Percentiles rank a stretch among this genome's conserved stretches.
These are phyloP conservation scores for Meteorus sp. DNA, from an alignment of 1,140 invertebrate species.

Conservation along the genomic window DNA sequence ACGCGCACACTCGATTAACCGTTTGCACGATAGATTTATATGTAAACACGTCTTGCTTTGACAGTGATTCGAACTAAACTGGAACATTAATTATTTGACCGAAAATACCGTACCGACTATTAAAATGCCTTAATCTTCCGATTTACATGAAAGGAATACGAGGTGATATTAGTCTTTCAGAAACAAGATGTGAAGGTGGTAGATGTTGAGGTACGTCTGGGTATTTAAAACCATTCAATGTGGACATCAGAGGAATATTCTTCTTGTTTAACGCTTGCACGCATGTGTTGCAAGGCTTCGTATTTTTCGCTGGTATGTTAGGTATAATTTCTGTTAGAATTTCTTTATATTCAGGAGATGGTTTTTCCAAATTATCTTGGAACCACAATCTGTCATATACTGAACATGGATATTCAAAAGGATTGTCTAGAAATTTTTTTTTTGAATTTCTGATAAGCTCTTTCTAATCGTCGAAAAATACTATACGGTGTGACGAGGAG, in stretches of 20 bases:
- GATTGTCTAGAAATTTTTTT: slow-evolving; percentile 26
- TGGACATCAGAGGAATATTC: slow-evolving; percentile 1
- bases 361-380: slow-evolving; percentile 31
- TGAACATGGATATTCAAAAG: slow-evolving; percentile 27
- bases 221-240: slow-evolving; percentile 12
- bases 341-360: slow-evolving; percentile 11
- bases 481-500: slow-evolving; percentile 8
- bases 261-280: neutral
- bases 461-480: neutral
- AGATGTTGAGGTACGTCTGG: slow-evolving; percentile 1
- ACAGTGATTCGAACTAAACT: slow-evolving; percentile 41
- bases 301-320: slow-evolving; percentile 23
- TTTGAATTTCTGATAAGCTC: slow-evolving; percentile 20
- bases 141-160: slow-evolving; percentile 43
- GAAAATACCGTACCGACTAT: slow-evolving; percentile 43
- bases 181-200: neutral
- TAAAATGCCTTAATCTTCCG: slow-evolving; percentile 42
- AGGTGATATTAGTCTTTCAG: slow-evolving; percentile 25
- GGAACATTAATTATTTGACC: slow-evolving; percentile 51
- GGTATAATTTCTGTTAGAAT: neutral
- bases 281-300: slow-evolving; percentile 33
- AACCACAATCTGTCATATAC: slow-evolving; percentile 37
- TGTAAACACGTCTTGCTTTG: no score
- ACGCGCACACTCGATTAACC: no score
- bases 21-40: no score